phyloP scores from a whole-genome alignment of 2,797 vertebrate species.

The Danio kyathit region DNA sequence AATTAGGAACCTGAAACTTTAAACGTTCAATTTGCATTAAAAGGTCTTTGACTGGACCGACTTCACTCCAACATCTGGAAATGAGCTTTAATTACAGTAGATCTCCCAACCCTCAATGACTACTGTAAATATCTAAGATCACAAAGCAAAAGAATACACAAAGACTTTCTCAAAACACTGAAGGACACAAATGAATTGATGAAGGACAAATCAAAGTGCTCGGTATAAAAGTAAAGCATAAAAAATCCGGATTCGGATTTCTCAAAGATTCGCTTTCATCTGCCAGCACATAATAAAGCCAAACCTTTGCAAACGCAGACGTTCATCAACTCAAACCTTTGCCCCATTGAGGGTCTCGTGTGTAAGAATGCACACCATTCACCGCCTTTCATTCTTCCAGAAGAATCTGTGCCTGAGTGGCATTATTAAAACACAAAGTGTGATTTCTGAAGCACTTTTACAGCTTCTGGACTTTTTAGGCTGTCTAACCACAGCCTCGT shows the following conservation, averaged over 20 bases:
- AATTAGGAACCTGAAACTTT: conserved; percentile 30
- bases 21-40: conserved; percentile 1
- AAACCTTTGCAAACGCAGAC: conserved; percentile 57
- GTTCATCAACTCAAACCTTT: conserved; percentile 47
- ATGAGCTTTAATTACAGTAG: neutral
- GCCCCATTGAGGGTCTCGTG: conserved; percentile 59
- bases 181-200: conserved; percentile 29
- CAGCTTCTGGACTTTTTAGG: conserved; percentile 78
- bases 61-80: conserved; percentile 2
- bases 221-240: conserved; percentile 3
- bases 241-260: neutral
- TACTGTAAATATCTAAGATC: neutral
- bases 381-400: conserved; percentile 69
- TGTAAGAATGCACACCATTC: conserved; percentile 71
- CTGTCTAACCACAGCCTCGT: conserved; percentile 79
- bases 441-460: conserved; percentile 78
- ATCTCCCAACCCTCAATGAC: neutral
- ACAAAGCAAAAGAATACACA: neutral
- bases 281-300: conserved; percentile 22
- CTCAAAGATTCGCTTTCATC: conserved; percentile 36
- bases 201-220: conserved; percentile 24
- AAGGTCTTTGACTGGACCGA: neutral
- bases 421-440: conserved; percentile 82
- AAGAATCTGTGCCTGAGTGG: conserved; percentile 79
- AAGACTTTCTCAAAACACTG: conserved; percentile 9